A percentile compares a stretch with the other conserved stretches of the same genome.
phyloP scores from a whole-genome alignment of 2,797 vertebrate genomes.

The Characodon lateralis region DNA sequence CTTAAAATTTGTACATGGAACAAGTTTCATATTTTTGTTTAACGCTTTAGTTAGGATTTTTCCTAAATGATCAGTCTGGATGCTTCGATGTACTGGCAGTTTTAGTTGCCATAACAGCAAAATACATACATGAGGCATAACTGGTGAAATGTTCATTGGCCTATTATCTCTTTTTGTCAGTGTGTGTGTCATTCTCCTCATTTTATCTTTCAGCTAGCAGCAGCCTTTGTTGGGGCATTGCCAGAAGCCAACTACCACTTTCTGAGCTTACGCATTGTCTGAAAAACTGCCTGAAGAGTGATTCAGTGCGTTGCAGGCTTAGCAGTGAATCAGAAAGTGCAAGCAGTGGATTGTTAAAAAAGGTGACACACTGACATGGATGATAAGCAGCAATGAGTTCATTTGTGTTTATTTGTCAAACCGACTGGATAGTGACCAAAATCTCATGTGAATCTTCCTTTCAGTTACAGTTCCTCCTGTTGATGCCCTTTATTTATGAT shows the following conservation, averaged over 20 bases:
- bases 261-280: conserved; percentile 43
- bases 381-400: conserved; percentile 2
- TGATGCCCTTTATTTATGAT: not conserved
- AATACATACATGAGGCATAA: not conserved
- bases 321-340: conserved; percentile 26
- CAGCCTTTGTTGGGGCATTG: conserved; percentile 36
- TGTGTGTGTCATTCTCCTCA: conserved; percentile 9
- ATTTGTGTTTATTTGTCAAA: conserved; percentile 8
- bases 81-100: not conserved
- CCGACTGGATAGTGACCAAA: conserved; percentile 8
- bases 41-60: not conserved
- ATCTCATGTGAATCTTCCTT: not conserved
- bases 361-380: not conserved
- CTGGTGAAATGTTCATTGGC: conserved; percentile 8
- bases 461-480: not conserved
- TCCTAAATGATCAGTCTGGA: not conserved
- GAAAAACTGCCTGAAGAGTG: conserved; percentile 46
- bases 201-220: conserved; percentile 37
- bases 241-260: conserved; percentile 36
- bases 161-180: not conserved
- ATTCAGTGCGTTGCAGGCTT: conserved; percentile 38
- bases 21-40: not conserved
- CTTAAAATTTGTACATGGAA: not conserved
- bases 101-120: conserved; percentile 1
- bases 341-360: conserved; percentile 10